These are phyloP conservation scores for Girardinichthys multiradiatus DNA, from an alignment of 2,113 vertebrate genomes.

Conservation along the genomic window DNA sequence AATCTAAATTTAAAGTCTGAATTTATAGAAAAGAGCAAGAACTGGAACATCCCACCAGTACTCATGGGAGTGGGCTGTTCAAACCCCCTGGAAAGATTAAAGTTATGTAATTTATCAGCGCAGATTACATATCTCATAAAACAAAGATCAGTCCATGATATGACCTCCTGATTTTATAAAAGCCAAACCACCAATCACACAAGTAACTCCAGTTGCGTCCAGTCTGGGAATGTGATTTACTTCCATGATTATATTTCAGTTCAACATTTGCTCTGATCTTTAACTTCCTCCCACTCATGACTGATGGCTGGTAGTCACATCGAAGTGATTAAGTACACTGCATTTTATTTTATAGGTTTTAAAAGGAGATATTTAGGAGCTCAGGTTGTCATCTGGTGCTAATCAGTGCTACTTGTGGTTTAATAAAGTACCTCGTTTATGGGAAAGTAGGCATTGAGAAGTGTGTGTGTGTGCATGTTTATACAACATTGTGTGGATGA, in stretches of 20 bases:
- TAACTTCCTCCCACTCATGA: slow-evolving; percentile 56
- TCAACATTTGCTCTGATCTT: slow-evolving; percentile 58
- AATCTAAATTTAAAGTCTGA: slow-evolving; percentile 20
- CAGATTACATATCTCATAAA: slow-evolving; percentile 55
- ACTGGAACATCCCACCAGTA: slow-evolving; percentile 26
- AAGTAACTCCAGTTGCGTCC: slow-evolving; percentile 34
- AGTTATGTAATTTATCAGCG: slow-evolving; percentile 52
- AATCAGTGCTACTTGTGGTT: slow-evolving; percentile 54
- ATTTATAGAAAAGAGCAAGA: slow-evolving; percentile 34
- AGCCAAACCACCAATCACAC: slow-evolving; percentile 50
- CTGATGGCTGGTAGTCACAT: slow-evolving; percentile 45
- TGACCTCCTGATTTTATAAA: slow-evolving; percentile 44
- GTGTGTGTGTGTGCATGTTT: neutral
- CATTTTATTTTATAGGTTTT: slow-evolving; percentile 56
- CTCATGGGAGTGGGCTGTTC: slow-evolving; percentile 30
- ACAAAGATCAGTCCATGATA: slow-evolving; percentile 47
- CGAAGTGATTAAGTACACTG: slow-evolving; percentile 46
- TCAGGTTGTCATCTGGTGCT: slow-evolving; percentile 57
- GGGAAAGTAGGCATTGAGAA: slow-evolving; percentile 32
- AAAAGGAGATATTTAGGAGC: slow-evolving; percentile 50
- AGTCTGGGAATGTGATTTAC: slow-evolving; percentile 46
- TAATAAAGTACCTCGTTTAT: slow-evolving; percentile 50
- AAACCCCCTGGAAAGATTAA: slow-evolving; percentile 46
- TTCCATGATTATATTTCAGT: slow-evolving; percentile 47
- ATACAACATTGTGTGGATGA: too few relatives aligned